Percentiles rank a stretch among this genome's conserved stretches.
These are phyloP conservation scores for Sarcophaga rosellei DNA, from an alignment of 2,888 invertebrate genomes.

Conservation along the genomic window DNA sequence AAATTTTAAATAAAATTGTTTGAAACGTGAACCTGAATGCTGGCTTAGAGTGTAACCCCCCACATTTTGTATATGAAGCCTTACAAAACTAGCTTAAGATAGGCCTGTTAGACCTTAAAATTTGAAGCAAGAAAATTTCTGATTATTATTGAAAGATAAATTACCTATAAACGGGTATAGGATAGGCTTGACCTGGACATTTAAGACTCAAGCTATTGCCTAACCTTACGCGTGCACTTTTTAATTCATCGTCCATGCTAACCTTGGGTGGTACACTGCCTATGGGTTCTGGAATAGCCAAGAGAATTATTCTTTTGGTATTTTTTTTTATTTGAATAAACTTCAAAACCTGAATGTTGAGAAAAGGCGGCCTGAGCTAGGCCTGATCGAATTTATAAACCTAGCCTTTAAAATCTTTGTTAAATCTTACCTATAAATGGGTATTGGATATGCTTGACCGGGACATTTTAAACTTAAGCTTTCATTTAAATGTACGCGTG, in stretches of 20 bases:
- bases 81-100: too few species aligned
- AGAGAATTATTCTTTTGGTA: neutral
- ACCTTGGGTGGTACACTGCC: slow-evolving; percentile 85
- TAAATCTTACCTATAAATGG: slow-evolving; percentile 86
- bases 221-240: slow-evolving; percentile 74
- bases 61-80: too few species aligned
- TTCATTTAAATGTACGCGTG: slow-evolving; percentile 72
- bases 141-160: neutral
- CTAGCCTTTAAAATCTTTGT: too few species aligned
- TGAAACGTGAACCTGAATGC: neutral
- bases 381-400: too few species aligned
- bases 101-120: too few species aligned
- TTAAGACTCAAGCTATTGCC: slow-evolving; percentile 84
- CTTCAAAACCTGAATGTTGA: slow-evolving; percentile 72
- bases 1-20: neutral
- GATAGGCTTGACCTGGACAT: slow-evolving; percentile 89
- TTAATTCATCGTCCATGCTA: slow-evolving; percentile 82
- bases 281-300: slow-evolving; percentile 81
- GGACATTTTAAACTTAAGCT: slow-evolving; percentile 87
- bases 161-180: slow-evolving; percentile 89
- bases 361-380: too few species aligned
- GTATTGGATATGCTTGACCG: slow-evolving; percentile 89
- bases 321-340: neutral
- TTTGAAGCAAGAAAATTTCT: neutral
- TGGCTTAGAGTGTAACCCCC: neutral